These are phyloP conservation scores for Ahaetulla prasina DNA, from an alignment of 2,113 vertebrate species.

Conservation along the genomic window DNA sequence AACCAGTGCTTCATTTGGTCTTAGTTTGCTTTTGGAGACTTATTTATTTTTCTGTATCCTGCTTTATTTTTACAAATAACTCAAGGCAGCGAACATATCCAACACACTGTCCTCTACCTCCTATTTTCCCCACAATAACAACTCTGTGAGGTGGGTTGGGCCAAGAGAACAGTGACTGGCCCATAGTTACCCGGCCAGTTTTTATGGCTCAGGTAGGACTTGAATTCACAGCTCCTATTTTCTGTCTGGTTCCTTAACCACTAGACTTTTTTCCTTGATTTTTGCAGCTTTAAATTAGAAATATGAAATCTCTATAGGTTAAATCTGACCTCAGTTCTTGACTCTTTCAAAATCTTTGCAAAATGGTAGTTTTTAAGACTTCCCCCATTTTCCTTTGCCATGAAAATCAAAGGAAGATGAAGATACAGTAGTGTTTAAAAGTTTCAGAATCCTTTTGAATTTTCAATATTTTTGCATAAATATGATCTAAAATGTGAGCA, in stretches of 20 bases:
- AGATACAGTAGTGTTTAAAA: background rate
- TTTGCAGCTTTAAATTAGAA: background rate
- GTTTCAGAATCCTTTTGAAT: background rate
- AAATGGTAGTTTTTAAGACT: background rate
- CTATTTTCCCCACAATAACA: background rate
- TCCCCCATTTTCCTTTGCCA: background rate
- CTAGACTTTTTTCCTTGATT: background rate
- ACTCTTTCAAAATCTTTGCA: background rate
- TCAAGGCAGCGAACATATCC: background rate
- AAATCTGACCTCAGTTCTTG: background rate
- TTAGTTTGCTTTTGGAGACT: background rate
- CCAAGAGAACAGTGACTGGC: background rate
- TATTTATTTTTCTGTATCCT: background rate
- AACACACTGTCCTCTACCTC: background rate
- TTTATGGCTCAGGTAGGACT: background rate
- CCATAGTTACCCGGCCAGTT: background rate
- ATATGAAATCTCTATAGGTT: background rate
- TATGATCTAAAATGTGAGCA: background rate
- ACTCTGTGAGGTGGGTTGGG: background rate
- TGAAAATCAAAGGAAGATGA: background rate
- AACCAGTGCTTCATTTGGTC: background rate
- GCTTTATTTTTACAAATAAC: background rate
- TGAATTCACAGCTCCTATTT: background rate
- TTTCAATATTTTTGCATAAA: background rate
- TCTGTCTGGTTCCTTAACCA: background rate